These are phyloP conservation scores for Ifrita kowaldi DNA, from an alignment of 2,113 vertebrate genomes.

Conservation along the genomic window DNA sequence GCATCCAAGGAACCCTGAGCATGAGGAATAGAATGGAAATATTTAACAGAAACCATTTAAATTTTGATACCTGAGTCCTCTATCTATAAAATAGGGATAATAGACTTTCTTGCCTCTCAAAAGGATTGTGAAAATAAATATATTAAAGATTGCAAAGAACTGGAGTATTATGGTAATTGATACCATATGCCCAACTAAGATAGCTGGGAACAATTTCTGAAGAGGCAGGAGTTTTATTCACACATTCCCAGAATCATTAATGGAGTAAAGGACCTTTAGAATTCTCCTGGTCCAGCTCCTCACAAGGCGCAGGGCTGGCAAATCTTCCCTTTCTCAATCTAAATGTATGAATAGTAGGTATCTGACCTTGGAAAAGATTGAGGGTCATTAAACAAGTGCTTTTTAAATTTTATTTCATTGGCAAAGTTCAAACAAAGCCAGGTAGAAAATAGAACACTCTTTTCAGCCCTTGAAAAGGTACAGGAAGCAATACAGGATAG, in stretches of 20 bases:
- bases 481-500: neutral
- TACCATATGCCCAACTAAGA: constrained; percentile 28
- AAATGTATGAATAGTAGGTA: neutral
- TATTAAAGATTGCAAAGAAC: constrained; percentile 14
- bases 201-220: constrained; percentile 34
- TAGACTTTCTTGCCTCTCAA: constrained; percentile 22
- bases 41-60: constrained; percentile 6
- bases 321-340: neutral
- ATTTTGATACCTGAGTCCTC: neutral
- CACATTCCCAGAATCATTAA: neutral
- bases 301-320: neutral
- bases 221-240: constrained; percentile 18
- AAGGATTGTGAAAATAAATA: constrained; percentile 44
- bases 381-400: neutral
- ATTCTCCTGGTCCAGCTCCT: neutral
- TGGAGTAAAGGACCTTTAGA: neutral
- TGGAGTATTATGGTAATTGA: constrained; percentile 37
- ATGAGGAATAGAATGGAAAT: neutral
- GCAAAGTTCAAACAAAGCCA: neutral
- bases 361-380: neutral
- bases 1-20: neutral
- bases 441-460: neutral
- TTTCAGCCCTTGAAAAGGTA: neutral
- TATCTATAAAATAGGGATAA: constrained; percentile 16
- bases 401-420: neutral